Evolutionary conservation across 2,113 vertebrate genomes (phyloP).

Genomic region (Lagopus muta): DNA sequence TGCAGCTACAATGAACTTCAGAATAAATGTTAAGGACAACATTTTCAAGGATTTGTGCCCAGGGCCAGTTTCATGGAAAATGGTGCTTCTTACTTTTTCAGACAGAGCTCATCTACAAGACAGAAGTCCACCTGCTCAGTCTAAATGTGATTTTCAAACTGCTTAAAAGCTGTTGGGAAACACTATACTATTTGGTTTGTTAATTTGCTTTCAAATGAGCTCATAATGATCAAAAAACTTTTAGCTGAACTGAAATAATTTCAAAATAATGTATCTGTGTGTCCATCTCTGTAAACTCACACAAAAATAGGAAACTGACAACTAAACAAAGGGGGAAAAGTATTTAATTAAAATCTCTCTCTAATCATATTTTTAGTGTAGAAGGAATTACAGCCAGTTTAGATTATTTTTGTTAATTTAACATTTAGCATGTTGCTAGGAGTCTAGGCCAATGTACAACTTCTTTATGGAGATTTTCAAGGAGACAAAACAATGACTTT

Average conservation of each 20-base stretch:
- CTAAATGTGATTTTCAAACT: background rate
- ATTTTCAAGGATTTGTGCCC: slow-evolving; percentile 41
- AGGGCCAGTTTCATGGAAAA: background rate
- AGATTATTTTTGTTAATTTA: background rate
- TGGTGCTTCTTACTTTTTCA: background rate
- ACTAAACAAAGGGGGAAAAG: background rate
- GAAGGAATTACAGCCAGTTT: background rate
- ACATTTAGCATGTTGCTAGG: background rate
- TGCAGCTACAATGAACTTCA: slow-evolving; percentile 53
- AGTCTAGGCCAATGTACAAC: background rate
- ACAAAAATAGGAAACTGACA: background rate
- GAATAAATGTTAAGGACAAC: slow-evolving; percentile 13
- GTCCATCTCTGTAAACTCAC: accelerated
- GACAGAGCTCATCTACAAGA: background rate
- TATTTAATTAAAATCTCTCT: background rate
- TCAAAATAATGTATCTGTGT: background rate
- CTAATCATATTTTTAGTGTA: background rate
- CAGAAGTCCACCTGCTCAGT: background rate
- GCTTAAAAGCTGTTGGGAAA: background rate
- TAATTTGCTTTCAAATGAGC: background rate
- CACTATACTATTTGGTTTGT: background rate
- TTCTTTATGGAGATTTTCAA: background rate
- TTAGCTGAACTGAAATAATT: background rate
- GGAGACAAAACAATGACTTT: background rate
- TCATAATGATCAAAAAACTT: background rate